phyloP scores from a whole-genome alignment of 2,113 vertebrate species.

The Heptranchias perlo region DNA sequence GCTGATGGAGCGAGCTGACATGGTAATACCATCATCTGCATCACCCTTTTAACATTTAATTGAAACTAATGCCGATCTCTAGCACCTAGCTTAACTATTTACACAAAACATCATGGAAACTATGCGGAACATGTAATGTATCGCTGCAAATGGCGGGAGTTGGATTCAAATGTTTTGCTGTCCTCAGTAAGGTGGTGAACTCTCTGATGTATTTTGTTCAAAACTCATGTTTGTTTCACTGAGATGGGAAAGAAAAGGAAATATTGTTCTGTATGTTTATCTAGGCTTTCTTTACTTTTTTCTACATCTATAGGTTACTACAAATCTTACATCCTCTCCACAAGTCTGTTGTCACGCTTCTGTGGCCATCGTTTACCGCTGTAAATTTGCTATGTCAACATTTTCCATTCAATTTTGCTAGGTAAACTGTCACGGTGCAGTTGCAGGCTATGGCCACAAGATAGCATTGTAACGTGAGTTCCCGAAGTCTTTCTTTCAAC shows the following conservation, averaged over 20 bases:
- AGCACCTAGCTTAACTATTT: not conserved
- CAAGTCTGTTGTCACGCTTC: not conserved
- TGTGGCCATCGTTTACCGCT: no score
- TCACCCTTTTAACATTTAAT: slow-evolving; percentile 1
- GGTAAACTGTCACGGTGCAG: no score
- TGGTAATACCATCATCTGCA: not conserved
- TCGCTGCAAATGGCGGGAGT: no score
- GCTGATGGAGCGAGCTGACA: not conserved
- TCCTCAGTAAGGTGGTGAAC: not conserved
- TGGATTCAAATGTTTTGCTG: not conserved
- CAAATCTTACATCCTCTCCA: not conserved
- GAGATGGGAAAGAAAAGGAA: not conserved
- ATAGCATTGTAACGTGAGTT: not conserved
- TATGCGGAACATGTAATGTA: not conserved
- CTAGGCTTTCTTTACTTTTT: not conserved
- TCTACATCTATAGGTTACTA: not conserved
- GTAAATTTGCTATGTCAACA: no score
- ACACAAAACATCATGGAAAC: not conserved
- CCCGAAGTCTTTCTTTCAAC: not conserved
- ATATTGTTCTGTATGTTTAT: not conserved
- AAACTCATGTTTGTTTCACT: not conserved
- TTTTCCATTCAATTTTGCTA: no score
- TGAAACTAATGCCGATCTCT: slow-evolving; percentile 5
- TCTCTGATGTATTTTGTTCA: not conserved
- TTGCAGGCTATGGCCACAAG: not conserved